Conservation (phyloP, 2,888 invertebrate genomes). For the Drosophila pegasa region DNA sequence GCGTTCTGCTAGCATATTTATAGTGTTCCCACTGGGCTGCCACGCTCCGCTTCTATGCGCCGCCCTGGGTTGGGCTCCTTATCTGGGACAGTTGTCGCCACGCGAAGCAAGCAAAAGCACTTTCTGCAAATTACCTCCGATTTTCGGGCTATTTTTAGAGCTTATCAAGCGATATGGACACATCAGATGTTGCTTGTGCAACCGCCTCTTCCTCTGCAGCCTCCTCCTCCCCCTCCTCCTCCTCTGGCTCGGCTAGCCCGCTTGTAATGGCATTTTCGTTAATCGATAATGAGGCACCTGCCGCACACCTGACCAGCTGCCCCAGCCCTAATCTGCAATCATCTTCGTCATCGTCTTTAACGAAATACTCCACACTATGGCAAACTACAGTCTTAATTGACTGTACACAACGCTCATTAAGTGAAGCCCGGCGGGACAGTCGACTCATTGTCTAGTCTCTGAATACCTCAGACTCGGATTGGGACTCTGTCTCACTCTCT, state of each 20-base stretch:
- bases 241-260: neutral
- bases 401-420: slow-evolving; percentile 32
- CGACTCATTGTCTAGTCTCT: neutral
- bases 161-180: slow-evolving; percentile 13
- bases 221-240: neutral
- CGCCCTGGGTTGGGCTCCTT: slow-evolving; percentile 47
- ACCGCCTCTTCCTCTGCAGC: neutral
- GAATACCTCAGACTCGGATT: no score
- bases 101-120: slow-evolving; percentile 70
- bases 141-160: slow-evolving; percentile 54
- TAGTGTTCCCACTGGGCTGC: slow-evolving; percentile 34
- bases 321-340: slow-evolving; percentile 5
- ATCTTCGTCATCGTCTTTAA: slow-evolving; percentile 57
- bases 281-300: slow-evolving; percentile 73
- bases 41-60: neutral
- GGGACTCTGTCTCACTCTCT: no score
- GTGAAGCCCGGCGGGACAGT: slow-evolving; percentile 5
- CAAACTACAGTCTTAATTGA: slow-evolving; percentile 3
- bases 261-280: slow-evolving; percentile 60
- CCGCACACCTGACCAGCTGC: no score
- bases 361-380: slow-evolving; percentile 47
- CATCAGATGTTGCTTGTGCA: slow-evolving; percentile 28
- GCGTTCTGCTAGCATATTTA: slow-evolving; percentile 60
- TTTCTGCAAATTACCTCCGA: slow-evolving; percentile 61
- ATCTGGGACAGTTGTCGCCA: slow-evolving; percentile 30